Conservation (phyloP, 2,113 vertebrate species). For the Daubentonia madagascariensis region DNA sequence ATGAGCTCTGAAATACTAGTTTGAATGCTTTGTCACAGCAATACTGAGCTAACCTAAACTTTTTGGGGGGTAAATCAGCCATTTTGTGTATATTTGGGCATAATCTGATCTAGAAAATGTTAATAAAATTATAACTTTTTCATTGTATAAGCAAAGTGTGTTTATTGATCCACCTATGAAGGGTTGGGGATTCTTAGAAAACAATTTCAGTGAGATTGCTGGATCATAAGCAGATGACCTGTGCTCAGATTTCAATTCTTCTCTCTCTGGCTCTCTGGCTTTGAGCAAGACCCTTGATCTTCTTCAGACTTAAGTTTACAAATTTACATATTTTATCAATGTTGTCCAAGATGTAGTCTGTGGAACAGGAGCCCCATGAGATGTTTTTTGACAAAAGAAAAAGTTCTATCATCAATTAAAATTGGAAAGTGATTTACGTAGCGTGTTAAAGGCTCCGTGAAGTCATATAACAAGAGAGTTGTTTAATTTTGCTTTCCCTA, state of each 20-base stretch:
- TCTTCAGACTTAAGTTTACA: conserved; percentile 5
- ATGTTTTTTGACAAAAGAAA: neutral
- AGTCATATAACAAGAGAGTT: neutral
- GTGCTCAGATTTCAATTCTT: neutral
- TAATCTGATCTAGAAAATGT: neutral
- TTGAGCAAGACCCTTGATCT: neutral
- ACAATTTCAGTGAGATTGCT: neutral
- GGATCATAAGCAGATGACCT: neutral
- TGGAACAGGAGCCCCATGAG: neutral
- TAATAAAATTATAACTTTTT: conserved; percentile 15
- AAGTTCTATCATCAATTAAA: neutral
- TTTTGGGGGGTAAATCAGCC: neutral
- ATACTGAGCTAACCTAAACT: conserved; percentile 1
- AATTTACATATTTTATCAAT: neutral
- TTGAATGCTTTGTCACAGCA: conserved; percentile 28
- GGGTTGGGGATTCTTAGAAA: neutral
- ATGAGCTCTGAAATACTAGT: conserved; percentile 4
- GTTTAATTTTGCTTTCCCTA: conserved; percentile 31
- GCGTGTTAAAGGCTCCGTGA: neutral
- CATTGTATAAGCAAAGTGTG: neutral
- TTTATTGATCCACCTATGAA: conserved; percentile 18
- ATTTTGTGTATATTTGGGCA: neutral
- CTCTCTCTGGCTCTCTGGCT: neutral
- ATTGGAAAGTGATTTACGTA: neutral
- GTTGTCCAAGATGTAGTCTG: neutral